A percentile compares a stretch with the other conserved stretches of the same genome.
These are phyloP conservation scores for Carpatolechia fugitivella DNA, from an alignment of 2,888 invertebrate genomes.

Conservation along the genomic window DNA sequence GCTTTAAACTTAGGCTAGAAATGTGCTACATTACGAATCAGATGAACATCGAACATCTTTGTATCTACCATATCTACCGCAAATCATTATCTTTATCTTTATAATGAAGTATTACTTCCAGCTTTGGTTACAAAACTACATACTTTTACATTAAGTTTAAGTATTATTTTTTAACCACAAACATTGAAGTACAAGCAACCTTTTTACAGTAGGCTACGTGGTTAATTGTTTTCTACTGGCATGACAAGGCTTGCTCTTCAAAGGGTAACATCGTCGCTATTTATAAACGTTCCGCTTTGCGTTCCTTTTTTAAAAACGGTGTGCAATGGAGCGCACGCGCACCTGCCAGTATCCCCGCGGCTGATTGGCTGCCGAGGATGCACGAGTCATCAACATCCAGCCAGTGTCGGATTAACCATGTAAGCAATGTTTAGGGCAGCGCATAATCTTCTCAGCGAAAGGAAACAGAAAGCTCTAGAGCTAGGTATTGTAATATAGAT, in stretches of 20 bases:
- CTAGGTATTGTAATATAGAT: no score
- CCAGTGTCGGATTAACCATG: neutral
- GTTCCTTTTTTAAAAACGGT: conserved; percentile 45
- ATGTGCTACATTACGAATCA: no score
- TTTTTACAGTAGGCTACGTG: conserved; percentile 8
- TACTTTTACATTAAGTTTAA: no score
- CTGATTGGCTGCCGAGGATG: conserved; percentile 53
- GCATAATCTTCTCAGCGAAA: neutral
- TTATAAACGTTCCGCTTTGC: conserved; percentile 61
- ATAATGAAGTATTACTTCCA: no score
- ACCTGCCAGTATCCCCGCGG: conserved; percentile 50
- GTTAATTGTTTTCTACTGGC: conserved; percentile 13
- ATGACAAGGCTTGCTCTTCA: conserved; percentile 32
- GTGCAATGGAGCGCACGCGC: conserved; percentile 49
- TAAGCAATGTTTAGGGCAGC: neutral
- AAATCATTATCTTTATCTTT: no score
- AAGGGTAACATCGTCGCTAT: conserved; percentile 70
- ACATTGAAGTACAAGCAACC: conserved; percentile 1
- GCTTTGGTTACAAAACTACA: no score
- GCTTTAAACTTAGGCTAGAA: no score
- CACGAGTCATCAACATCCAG: conserved; percentile 62
- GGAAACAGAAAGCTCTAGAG: no score
- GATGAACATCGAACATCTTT: no score
- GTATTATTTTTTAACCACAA: no score
- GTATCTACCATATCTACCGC: no score